Evolutionary conservation across 2,113 vertebrate genomes (phyloP), one percentile per base, ranked within the genome.

Genomic region (Numenius arquata): DNA sequence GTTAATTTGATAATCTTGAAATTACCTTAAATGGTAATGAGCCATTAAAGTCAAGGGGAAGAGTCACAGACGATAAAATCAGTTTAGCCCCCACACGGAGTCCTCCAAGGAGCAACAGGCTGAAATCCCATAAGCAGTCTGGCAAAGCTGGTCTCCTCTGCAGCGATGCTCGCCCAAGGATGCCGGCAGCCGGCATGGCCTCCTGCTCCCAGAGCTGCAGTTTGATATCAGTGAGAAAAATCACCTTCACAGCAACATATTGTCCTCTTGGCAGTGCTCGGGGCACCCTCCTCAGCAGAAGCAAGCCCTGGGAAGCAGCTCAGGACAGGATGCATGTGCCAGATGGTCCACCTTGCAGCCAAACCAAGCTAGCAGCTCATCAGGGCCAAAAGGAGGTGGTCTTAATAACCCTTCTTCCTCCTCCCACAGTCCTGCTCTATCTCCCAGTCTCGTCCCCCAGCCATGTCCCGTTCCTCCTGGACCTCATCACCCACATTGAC

Each of bases 161-260:
- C 58, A 66, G 88, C 0, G 0, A 15, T 61, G 71, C 32, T 76
- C 0, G 0, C 41, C 59, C 29, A 8, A 5, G n/a, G n/a, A 11
- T 12, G n/a, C n/a, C 1, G 7, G 74, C 68, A 45, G 53, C 83
- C 75, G 77, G 56, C 55, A 45, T 1, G 10, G 90, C 63, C 3
- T 2, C 83, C 47, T 27, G 38, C 67, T 84, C 22, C 68, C 52
- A 50, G 32, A 56, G 75, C 13, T 2, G 2, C 53, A 19, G 26
- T 17, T 63, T 3, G 1, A 40, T 22, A 76, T 5, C 23, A 9
- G 32, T 2, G 2, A 48, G 55, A 40, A 58, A 58, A 59, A 81
- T 30, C 55, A 22, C 43, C 47, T 26, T 43, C 58, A 18, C 20
- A 50, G 58, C 29, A 63, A 7, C 5, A 2, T 0, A 5, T 8